Evolutionary conservation across 1,140 invertebrate species (phyloP), one percentile per base, ranked within the genome.

Genomic region (Diachasma alloeum): DNA sequence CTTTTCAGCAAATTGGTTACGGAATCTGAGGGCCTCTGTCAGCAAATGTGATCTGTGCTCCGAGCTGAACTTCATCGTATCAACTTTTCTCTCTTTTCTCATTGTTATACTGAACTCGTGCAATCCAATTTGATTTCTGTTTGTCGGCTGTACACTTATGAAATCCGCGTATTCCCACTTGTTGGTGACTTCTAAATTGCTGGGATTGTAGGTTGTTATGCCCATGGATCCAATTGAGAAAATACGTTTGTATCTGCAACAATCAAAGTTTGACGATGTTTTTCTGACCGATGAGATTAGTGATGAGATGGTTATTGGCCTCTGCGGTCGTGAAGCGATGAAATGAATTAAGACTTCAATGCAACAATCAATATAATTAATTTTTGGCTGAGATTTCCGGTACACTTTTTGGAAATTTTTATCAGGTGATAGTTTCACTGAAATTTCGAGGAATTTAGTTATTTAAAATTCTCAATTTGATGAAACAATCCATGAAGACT

Each of bases 141-240:
- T 85, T 72, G 82, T 89, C 19, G 95, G 94, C 22, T 93, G 91
- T 26, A 97, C 91, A 69, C 91, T 94, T 76, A 96, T 92, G 76
- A 97, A 93, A 89, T 97, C 96, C 56, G 92, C 91, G 85, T 97
- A 97, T 31, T 93, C 90, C 96, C 96, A 98, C 89, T 96, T 95
- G 90, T 99, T 99, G 48, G 98, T 99, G n/a, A 96, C 92, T 87
- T 99, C 98, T 84, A 99, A 91, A 79, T 93, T 95, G 79, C 93
- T 94, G 2, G 98, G 98, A 89, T 99, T 99, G 87, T 99, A 99
- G 15, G 98, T 99, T 48, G 98, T 97, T 77, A 99, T 96, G 37
- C 97, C 97, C 88, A 94, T 92, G 39, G 96, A 96, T 46, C 98
- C 98, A 88, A 99, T 95, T 19, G 97, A 98, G 87, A 99, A 98